phyloP scores from a whole-genome alignment of 2,113 vertebrate genomes.

The Condylura cristata region DNA sequence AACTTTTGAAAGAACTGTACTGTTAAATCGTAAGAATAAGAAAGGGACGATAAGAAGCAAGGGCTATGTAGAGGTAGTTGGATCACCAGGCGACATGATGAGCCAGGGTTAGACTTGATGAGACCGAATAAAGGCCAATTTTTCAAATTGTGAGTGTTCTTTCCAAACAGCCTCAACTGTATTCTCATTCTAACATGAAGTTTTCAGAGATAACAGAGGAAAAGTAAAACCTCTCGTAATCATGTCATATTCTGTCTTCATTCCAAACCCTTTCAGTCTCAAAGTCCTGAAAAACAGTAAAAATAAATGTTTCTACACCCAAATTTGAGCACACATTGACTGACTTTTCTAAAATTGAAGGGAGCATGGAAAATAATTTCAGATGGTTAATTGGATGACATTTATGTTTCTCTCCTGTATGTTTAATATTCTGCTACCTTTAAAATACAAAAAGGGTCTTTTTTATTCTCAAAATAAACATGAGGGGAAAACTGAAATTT shows the following conservation, averaged over 20 bases:
- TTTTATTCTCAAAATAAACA: not conserved
- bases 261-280: not conserved
- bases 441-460: not conserved
- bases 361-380: not conserved
- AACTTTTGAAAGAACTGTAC: not conserved
- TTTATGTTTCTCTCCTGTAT: not conserved
- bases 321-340: not conserved
- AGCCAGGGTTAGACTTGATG: not conserved
- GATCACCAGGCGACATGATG: not conserved
- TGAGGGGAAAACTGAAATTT: not conserved
- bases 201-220: not conserved
- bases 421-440: constrained; percentile 6
- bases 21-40: not conserved
- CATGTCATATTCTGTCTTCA: not conserved
- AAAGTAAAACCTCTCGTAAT: not conserved
- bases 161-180: not conserved
- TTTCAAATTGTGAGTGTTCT: constrained; percentile 15
- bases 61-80: rapidly evolving
- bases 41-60: not conserved
- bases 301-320: not conserved
- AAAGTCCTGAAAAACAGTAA: not conserved
- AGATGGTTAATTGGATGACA: not conserved
- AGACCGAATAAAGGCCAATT: not conserved
- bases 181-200: not conserved
- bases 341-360: not conserved